Evolutionary conservation across 2,888 invertebrate genomes (phyloP), one percentile per base, ranked within the genome.

Genomic region (Brachypterus glaber): DNA sequence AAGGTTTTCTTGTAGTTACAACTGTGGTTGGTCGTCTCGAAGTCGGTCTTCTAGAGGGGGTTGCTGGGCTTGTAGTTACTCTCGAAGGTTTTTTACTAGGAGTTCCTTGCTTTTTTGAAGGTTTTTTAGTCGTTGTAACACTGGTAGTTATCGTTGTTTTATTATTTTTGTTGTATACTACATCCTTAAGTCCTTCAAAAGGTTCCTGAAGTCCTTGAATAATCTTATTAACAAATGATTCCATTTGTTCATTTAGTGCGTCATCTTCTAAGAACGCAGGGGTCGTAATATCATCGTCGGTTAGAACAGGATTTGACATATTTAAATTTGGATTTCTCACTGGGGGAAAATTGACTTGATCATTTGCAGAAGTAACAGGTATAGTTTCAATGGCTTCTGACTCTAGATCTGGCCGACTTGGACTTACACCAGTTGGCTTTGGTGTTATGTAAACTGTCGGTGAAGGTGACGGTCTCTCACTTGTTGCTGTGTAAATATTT

Each of bases 241-340:
- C 85, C 65, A 88, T 82, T 63, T 87, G 87, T 26, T 82, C 77
- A 48, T 83, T 79, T 1, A 88, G 60, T 38, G 77, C 77, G 1
- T 78, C 79, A 51, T 88, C 87, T 57, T 86, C 84, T 8, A 77
- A 66, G 62, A 88, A 84, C 0, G 76, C 70, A 0, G 87, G 87
- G 0, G 86, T 86, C 0, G 85, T 81, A 7, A 84, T 76, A 34
- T 84, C 82, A 9, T 74, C 63, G 15, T 77, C 76, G 1, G 65
- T 67, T 5, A 71, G 63, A 15, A 71, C 68, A 0, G 74, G 69
- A 1, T 72, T 69, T 0, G 82, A 80, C 50, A 78, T 76, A 44
- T 87, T 87, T 0, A 86, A 65, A 66, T 86, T 80, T 0, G 88
- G 88, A 60, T 88, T 86, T 31, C 88, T 72, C 0, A 87, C 88